These are phyloP conservation scores for Choristoneura rosaceana DNA, from an alignment of 2,888 invertebrate species.

Conservation along the genomic window DNA sequence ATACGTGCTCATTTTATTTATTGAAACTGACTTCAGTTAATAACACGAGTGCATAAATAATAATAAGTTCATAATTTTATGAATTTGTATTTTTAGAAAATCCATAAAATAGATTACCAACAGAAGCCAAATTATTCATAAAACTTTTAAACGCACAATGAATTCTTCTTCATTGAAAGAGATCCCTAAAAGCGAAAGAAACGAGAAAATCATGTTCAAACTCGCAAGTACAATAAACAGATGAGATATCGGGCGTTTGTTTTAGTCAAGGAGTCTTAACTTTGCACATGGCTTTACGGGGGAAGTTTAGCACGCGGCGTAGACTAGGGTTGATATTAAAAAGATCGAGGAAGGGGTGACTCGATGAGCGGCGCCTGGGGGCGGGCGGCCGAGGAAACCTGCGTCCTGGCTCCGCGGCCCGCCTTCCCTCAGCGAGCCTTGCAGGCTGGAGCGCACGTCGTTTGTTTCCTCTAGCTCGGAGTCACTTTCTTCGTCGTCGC, in stretches of 20 bases:
- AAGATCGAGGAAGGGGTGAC: slow-evolving; percentile 61
- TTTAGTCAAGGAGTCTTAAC: slow-evolving; percentile 53
- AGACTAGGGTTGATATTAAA: slow-evolving; percentile 72
- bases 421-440: slow-evolving; percentile 88
- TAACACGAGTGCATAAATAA: neutral
- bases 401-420: slow-evolving; percentile 80
- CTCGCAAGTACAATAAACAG: slow-evolving; percentile 58
- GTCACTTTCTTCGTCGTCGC: slow-evolving; percentile 76
- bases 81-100: neutral
- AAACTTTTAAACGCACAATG: slow-evolving; percentile 12
- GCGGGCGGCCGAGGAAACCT: slow-evolving; percentile 72
- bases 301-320: slow-evolving; percentile 73
- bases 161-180: slow-evolving; percentile 26
- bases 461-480: slow-evolving; percentile 75
- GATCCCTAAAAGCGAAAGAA: slow-evolving; percentile 38
- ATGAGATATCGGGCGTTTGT: slow-evolving; percentile 51
- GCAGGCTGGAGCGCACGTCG: slow-evolving; percentile 87
- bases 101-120: neutral
- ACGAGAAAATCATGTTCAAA: slow-evolving; percentile 55
- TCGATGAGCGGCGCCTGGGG: slow-evolving; percentile 56
- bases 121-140: neutral
- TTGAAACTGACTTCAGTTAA: neutral
- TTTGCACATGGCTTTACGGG: slow-evolving; percentile 65
- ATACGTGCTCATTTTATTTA: too few relatives aligned
- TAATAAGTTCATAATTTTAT: neutral